Evolutionary conservation across 2,113 vertebrate species (phyloP).

Genomic region (Ranitomeya variabilis): DNA sequence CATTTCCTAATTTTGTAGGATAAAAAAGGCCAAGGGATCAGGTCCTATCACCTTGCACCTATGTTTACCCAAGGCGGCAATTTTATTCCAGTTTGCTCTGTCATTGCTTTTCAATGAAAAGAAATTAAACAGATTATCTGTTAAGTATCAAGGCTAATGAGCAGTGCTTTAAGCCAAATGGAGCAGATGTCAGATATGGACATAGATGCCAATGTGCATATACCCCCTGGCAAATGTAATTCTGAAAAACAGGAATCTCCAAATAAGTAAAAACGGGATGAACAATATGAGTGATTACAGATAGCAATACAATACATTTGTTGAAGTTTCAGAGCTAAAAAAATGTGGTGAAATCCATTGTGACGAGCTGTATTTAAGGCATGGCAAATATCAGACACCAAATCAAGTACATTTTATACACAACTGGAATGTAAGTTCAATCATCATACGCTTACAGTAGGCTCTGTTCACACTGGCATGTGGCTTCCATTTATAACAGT

Average conservation of each 20-base stretch:
- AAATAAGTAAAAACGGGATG: neutral
- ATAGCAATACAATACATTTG: neutral
- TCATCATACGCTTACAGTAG: neutral
- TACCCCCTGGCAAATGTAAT: conserved; percentile 26
- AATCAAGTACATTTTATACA: neutral
- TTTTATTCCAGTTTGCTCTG: neutral
- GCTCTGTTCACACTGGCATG: neutral
- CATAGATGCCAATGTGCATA: conserved; percentile 25
- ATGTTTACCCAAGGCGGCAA: too few species aligned
- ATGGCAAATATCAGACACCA: neutral
- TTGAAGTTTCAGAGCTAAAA: neutral
- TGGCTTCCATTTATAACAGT: too few species aligned
- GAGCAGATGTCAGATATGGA: conserved; percentile 30
- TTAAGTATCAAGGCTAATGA: conserved; percentile 36
- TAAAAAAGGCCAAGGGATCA: too few species aligned
- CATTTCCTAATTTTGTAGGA: too few species aligned
- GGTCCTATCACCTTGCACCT: too few species aligned
- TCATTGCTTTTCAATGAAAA: conserved; percentile 7
- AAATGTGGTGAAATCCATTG: neutral
- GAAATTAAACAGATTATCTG: conserved; percentile 30
- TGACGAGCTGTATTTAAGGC: neutral
- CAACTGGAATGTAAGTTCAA: too few species aligned
- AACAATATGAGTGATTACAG: neutral
- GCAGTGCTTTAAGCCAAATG: conserved; percentile 28
- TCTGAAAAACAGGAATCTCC: conserved; percentile 13